These are phyloP conservation scores for Plectrocnemia conspersa DNA, from an alignment of 1,140 invertebrate genomes.

Conservation along the genomic window DNA sequence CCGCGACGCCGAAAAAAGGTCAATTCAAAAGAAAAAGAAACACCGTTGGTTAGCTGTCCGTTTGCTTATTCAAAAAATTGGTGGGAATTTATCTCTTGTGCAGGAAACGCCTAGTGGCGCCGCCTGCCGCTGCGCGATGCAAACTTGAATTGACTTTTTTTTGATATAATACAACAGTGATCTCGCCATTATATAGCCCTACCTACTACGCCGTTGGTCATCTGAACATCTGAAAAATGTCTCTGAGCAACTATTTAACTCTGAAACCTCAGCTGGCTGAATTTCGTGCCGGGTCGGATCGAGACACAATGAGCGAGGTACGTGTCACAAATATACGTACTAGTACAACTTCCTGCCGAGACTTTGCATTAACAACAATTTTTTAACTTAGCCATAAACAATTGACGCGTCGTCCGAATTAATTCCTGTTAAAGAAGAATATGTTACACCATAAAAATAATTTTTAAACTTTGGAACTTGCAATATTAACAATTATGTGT, in stretches of 20 bases:
- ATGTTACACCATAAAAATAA: too few species aligned
- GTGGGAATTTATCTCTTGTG: too few species aligned
- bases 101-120: too few species aligned
- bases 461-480: too few species aligned
- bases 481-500: too few species aligned
- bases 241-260: slow-evolving; percentile 46
- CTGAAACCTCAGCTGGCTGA: slow-evolving; percentile 49
- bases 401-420: too few species aligned
- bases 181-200: background rate
- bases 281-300: slow-evolving; percentile 46
- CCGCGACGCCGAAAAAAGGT: slow-evolving; percentile 1
- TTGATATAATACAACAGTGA: background rate
- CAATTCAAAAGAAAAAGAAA: too few species aligned
- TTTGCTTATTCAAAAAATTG: too few species aligned
- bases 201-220: slow-evolving; percentile 14
- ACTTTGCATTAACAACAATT: background rate
- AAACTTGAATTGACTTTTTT: slow-evolving; percentile 2
- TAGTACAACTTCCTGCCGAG: background rate
- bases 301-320: slow-evolving; percentile 50
- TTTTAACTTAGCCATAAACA: too few species aligned
- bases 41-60: too few species aligned
- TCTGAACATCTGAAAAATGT: slow-evolving; percentile 35
- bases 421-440: too few species aligned
- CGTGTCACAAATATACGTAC: background rate
- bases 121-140: background rate